phyloP scores from a whole-genome alignment of 2,113 vertebrate species.

The Embiotoca jacksoni region DNA sequence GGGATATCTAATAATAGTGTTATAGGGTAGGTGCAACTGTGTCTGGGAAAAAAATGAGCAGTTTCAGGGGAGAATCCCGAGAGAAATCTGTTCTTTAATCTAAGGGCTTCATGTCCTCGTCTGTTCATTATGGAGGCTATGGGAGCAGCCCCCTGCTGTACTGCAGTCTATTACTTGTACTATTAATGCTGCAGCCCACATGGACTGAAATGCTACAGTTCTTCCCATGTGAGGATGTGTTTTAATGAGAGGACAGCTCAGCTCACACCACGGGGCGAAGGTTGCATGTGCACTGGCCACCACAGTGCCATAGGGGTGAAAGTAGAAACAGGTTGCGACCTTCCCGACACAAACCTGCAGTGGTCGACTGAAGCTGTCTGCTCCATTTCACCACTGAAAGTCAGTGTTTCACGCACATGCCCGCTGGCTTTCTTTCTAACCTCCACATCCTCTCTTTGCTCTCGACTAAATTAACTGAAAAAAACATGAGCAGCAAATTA shows the following conservation, averaged over 20 bases:
- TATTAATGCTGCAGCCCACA: conserved; percentile 38
- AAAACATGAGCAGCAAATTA: conserved; percentile 5
- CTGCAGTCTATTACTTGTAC: conserved; percentile 33
- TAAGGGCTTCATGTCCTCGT: conserved; percentile 45
- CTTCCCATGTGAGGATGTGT: conserved; percentile 34
- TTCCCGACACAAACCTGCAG: conserved; percentile 18
- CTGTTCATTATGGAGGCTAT: conserved; percentile 50
- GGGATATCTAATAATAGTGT: conserved; percentile 38
- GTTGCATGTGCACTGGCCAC: conserved; percentile 25
- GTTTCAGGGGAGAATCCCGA: conserved; percentile 52
- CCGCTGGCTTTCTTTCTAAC: conserved; percentile 34
- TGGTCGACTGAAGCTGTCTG: conserved; percentile 21
- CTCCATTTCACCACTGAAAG: conserved; percentile 25
- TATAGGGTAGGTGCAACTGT: conserved; percentile 43
- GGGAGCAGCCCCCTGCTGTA: conserved; percentile 32
- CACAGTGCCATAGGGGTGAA: not conserved
- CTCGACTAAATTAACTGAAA: conserved; percentile 12
- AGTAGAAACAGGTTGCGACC: conserved; percentile 12
- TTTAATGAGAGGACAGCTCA: conserved; percentile 64
- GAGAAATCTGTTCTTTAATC: conserved; percentile 65
- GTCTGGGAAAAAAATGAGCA: conserved; percentile 36
- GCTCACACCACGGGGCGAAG: conserved; percentile 49
- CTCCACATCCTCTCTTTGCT: conserved; percentile 23
- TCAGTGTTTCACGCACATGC: conserved; percentile 23
- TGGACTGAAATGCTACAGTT: conserved; percentile 41